These are phyloP conservation scores for Abramis brama DNA, from an alignment of 2,113 vertebrate genomes.

Conservation along the genomic window DNA sequence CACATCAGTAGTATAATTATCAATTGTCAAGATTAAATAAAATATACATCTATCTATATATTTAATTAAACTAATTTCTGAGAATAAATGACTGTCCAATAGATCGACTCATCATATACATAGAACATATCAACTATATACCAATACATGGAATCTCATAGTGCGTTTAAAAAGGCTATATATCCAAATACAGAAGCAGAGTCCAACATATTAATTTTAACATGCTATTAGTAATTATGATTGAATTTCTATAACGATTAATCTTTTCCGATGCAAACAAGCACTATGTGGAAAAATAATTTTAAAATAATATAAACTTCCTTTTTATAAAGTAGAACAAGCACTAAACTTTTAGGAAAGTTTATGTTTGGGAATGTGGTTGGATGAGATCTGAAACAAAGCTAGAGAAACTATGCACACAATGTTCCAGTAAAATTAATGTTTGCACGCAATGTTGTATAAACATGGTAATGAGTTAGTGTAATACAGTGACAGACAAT, in stretches of 20 bases:
- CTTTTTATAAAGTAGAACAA: background rate
- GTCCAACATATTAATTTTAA: background rate
- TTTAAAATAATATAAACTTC: background rate
- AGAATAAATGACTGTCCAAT: background rate
- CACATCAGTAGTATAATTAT: no score
- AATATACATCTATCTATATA: no score
- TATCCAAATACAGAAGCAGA: background rate
- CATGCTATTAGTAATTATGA: background rate
- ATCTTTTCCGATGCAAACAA: background rate
- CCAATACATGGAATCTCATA: background rate
- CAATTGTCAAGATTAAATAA: no score
- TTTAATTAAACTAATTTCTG: no score
- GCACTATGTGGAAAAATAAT: background rate
- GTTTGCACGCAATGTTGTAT: background rate
- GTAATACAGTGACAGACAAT: no score
- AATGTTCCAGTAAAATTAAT: background rate
- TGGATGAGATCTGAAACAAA: background rate
- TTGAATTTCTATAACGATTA: background rate
- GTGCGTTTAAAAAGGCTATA: background rate
- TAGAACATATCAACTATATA: background rate
- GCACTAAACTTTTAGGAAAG: background rate
- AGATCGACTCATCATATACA: background rate
- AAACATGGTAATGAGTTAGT: background rate
- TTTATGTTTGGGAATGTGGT: background rate
- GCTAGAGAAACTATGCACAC: background rate